Evolutionary conservation across 2,113 vertebrate species (phyloP).

Genomic region (Ciconia boyciana): DNA sequence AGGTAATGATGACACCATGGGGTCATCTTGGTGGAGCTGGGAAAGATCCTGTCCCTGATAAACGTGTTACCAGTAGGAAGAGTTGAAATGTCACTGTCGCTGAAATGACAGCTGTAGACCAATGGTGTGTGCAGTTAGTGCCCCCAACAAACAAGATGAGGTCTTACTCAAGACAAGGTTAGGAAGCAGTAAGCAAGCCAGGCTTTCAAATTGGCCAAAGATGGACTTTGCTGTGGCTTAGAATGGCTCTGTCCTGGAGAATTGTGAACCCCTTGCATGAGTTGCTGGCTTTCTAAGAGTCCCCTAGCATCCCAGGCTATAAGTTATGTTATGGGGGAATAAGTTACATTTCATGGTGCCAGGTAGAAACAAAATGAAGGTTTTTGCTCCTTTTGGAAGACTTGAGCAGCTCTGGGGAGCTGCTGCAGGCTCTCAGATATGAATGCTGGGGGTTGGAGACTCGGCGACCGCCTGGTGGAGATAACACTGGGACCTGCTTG

Average conservation of each 20-base stretch:
- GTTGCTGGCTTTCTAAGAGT: neutral
- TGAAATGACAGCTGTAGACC: neutral
- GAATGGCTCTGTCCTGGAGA: neutral
- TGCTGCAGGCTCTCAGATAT: neutral
- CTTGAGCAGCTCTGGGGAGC: neutral
- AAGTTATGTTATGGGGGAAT: neutral
- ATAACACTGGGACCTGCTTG: neutral
- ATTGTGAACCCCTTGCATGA: neutral
- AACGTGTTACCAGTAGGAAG: neutral
- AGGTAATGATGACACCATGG: rapidly evolving
- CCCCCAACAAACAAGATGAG: neutral
- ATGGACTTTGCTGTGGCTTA: neutral
- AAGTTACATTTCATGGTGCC: neutral
- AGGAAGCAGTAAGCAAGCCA: too few species aligned
- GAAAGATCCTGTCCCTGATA: neutral
- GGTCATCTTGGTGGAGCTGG: neutral
- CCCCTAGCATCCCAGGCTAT: neutral
- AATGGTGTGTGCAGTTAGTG: neutral
- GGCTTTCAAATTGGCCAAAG: neutral
- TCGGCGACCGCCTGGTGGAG: rapidly evolving
- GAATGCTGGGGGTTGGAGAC: neutral
- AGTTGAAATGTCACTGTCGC: neutral
- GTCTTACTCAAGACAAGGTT: neutral
- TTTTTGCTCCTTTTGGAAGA: neutral
- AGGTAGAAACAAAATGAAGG: neutral